Conservation (phyloP, 1,140 invertebrate species). For the Spodoptera litura region DNA sequence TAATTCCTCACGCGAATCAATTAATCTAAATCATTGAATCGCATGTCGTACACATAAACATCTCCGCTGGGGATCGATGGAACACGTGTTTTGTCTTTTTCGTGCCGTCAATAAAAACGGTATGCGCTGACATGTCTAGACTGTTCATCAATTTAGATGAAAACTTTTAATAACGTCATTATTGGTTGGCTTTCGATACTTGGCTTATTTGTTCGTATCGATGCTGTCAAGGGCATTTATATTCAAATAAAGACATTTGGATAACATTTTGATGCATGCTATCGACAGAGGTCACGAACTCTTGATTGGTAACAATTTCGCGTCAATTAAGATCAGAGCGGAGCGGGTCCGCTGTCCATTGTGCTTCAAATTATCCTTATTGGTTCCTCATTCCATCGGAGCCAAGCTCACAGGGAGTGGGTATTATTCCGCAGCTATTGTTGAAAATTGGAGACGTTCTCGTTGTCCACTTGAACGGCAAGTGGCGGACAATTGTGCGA, state of each 20-base stretch:
- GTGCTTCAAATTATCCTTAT: slow-evolving; percentile 79
- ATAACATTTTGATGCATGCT: slow-evolving; percentile 45
- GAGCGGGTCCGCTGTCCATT: slow-evolving; percentile 60
- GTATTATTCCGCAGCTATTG: slow-evolving; percentile 42
- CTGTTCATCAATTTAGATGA: slow-evolving; percentile 40
- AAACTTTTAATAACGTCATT: slow-evolving; percentile 19
- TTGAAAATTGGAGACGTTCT: slow-evolving; percentile 32
- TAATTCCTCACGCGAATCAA: slow-evolving; percentile 61
- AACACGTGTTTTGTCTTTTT: slow-evolving; percentile 51
- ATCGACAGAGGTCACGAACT: slow-evolving; percentile 60
- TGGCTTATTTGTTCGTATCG: not conserved
- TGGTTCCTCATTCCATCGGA: slow-evolving; percentile 75
- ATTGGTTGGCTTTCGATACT: slow-evolving; percentile 13
- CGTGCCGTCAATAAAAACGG: not conserved
- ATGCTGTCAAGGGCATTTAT: slow-evolving; percentile 37
- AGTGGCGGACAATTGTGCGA: slow-evolving; percentile 32
- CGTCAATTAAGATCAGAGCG: slow-evolving; percentile 77
- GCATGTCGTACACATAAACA: slow-evolving; percentile 59
- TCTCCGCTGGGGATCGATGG: slow-evolving; percentile 32
- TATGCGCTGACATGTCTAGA: slow-evolving; percentile 38
- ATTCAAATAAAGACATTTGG: slow-evolving; percentile 38
- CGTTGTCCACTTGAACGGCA: slow-evolving; percentile 29
- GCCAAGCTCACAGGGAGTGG: slow-evolving; percentile 2
- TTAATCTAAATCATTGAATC: slow-evolving; percentile 65
- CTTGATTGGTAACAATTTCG: slow-evolving; percentile 83